Conservation (phyloP, 2,797 vertebrate genomes). For the Leptodactylus fallax region DNA sequence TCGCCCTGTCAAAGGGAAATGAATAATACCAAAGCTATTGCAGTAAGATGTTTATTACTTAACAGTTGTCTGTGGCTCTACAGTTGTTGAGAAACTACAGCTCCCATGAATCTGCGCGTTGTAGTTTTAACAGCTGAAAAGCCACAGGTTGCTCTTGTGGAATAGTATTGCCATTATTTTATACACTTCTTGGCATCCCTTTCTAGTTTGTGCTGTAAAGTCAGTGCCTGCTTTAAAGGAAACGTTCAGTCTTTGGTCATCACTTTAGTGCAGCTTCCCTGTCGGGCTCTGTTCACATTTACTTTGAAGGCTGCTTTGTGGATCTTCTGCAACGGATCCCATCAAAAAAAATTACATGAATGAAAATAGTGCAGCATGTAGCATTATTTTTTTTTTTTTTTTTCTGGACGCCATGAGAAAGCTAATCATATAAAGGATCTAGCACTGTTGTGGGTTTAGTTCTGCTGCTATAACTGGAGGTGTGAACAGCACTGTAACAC, state of each 20-base stretch:
- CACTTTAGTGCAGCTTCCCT: not conserved
- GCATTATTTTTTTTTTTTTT: too few species aligned
- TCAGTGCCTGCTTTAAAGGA: not conserved
- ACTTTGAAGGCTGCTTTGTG: too few species aligned
- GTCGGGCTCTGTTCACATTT: not conserved
- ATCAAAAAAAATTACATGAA: too few species aligned
- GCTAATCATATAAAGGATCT: too few species aligned
- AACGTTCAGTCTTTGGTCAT: not conserved
- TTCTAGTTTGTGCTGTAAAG: not conserved
- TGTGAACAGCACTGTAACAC: too few species aligned
- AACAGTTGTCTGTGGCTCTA: not conserved
- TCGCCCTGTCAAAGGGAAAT: conserved; percentile 30
- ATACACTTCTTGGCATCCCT: not conserved
- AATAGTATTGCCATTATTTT: not conserved
- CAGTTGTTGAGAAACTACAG: not conserved
- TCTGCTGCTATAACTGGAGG: too few species aligned
- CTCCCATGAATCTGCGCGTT: not conserved
- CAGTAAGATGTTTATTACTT: not conserved
- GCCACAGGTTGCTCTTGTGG: not conserved
- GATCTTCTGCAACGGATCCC: too few species aligned
- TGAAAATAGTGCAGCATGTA: too few species aligned
- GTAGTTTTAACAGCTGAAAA: not conserved
- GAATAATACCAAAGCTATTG: not conserved
- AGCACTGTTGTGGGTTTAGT: too few species aligned
- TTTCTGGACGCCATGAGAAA: too few species aligned